Evolutionary conservation across 1,140 invertebrate genomes (phyloP).

Genomic region (Pteromalus puparum): DNA sequence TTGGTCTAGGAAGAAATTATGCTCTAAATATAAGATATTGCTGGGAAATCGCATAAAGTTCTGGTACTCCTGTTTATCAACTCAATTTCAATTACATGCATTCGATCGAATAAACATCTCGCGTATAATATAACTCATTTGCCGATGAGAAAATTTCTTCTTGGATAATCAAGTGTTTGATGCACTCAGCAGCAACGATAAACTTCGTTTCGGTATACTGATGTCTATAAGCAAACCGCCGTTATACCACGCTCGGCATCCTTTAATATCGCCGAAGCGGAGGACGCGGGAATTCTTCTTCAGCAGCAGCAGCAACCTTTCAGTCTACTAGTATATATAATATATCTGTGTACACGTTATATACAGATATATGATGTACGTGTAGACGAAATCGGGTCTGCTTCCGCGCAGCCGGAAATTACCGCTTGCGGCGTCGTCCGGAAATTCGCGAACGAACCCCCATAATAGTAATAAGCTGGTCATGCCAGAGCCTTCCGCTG

Average conservation of each 20-base stretch:
- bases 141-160: too few relatives aligned
- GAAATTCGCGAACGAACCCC: conserved; percentile 68
- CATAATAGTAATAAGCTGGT: conserved; percentile 65
- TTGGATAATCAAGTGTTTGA: too few relatives aligned
- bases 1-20: not conserved
- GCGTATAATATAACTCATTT: too few relatives aligned
- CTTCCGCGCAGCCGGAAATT: conserved; percentile 70
- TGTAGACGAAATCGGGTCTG: conserved; percentile 60
- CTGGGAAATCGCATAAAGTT: too few relatives aligned
- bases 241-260: too few relatives aligned
- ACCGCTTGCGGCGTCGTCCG: conserved; percentile 65
- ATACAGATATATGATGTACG: conserved; percentile 38
- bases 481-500: conserved; percentile 9
- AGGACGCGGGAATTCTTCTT: not conserved
- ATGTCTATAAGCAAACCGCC: too few relatives aligned
- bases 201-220: too few relatives aligned
- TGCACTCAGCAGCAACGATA: too few relatives aligned
- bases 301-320: not conserved
- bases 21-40: not conserved
- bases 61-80: too few relatives aligned
- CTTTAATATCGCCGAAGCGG: too few relatives aligned
- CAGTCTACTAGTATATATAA: conserved; percentile 6
- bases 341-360: not conserved
- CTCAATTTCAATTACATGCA: too few relatives aligned
- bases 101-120: too few relatives aligned